These are phyloP conservation scores for Phenganax stokvisi DNA, from an alignment of 92 coral and sea anemone species.

Conservation along the genomic window DNA sequence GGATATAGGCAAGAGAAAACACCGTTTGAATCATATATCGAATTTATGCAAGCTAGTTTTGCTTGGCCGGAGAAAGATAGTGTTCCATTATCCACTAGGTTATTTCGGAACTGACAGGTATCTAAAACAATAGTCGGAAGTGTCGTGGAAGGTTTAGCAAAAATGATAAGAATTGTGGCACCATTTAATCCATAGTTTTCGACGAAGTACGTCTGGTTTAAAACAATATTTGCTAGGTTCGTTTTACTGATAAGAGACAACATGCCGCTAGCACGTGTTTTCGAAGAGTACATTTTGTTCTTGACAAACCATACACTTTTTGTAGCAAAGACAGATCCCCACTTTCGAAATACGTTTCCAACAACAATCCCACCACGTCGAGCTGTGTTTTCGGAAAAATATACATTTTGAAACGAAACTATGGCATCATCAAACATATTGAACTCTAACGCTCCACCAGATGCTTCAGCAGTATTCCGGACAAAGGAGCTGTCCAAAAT, in stretches of 20 bases:
- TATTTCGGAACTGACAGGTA: not conserved
- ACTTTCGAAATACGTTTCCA: not conserved
- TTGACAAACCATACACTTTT: conserved; percentile 13
- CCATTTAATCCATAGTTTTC: not conserved
- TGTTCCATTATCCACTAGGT: not conserved
- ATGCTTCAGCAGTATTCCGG: conserved; percentile 2
- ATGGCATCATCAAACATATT: not conserved
- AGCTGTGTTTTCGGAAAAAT: conserved; percentile 12
- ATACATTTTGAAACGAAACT: conserved; percentile 1
- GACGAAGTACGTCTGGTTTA: not conserved
- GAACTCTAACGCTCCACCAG: not conserved
- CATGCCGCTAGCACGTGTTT: not conserved
- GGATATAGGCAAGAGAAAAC: not conserved
- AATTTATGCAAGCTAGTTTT: conserved; percentile 2
- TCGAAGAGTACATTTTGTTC: not conserved
- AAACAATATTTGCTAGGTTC: not conserved
- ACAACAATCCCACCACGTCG: conserved; percentile 24
- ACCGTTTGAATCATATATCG: not conserved
- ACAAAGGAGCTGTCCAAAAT: not conserved
- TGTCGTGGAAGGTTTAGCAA: not conserved
- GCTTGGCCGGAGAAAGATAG: not conserved
- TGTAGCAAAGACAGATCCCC: conserved; percentile 11
- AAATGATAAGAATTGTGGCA: not conserved
- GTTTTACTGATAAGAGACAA: not conserved
- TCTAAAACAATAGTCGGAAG: not conserved